Evolutionary conservation across 2,888 invertebrate genomes (phyloP), one percentile per base, ranked within the genome.

Genomic region (Dynastes grantii): DNA sequence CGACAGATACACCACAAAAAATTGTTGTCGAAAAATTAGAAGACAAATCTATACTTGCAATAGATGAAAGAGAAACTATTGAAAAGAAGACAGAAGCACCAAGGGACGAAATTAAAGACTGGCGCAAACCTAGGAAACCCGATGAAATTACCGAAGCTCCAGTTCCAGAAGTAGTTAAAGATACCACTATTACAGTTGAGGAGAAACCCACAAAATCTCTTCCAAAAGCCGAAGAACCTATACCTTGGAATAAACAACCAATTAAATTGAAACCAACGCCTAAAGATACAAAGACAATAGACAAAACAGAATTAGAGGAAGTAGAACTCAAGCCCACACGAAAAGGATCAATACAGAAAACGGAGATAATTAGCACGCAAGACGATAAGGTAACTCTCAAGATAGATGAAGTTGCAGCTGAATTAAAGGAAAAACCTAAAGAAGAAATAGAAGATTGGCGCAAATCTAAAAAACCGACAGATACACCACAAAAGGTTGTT

Each of bases 161-260:
- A 8, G 2, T 58, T 22, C 1, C 2, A 58, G n/a, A 58, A 75
- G 51, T 58, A 16, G 27, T 58, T 9, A 22, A 58, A 58, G 55
- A 58, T 22, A 58, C 53, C 3, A n/a, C 4, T 16, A 16, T 5
- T 58, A n/a, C 16, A 53, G 53, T 70, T 13, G 58, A 68, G 13
- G 65, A 77, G 58, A 68, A 53, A 58, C 11, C 55, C 6, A 81
- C 82, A 71, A 22, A 58, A 8, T 40, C n/a, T 8, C 55, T 29
- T 61, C 78, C 37, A 22, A n/a, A 76, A 80, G 84, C 84, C 49
- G 85, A 76, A 11, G 80, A 81, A 58, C 76, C 89, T 53, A 86
- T 87, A 84, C 91, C 92, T 9, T 92, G 92, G 92, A 94, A 92
- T 1, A 91, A 94, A 84, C 92, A 94, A 87, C 90, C 91, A 81